A percentile compares a stretch with the other conserved stretches of the same genome.
phyloP scores from a whole-genome alignment of 2,797 vertebrate genomes.

The Scleropages formosus region DNA sequence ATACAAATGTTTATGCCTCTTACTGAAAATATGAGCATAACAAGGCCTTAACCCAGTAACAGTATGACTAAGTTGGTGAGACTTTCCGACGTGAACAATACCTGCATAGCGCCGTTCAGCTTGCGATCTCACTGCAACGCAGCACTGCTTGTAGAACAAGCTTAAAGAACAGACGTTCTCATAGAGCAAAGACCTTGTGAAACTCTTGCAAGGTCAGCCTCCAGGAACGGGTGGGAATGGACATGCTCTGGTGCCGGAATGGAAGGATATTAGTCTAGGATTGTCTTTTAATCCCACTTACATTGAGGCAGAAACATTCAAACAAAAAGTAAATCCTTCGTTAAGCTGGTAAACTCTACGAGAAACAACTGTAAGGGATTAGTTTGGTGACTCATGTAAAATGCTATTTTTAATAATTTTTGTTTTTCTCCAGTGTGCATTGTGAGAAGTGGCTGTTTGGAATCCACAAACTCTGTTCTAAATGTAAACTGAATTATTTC shows the following conservation, averaged over 20 bases:
- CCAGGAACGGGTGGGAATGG: background rate
- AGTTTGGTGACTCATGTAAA: background rate
- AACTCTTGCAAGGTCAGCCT: background rate
- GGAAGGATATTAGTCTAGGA: slow-evolving; percentile 18
- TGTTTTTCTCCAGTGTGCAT: background rate
- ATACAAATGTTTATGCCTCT: no score
- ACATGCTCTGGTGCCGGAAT: background rate
- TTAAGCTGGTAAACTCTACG: slow-evolving; percentile 1
- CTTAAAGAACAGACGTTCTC: background rate
- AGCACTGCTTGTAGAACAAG: background rate
- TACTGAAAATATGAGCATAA: no score
- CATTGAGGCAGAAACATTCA: background rate
- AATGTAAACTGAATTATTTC: background rate
- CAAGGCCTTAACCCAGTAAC: no score
- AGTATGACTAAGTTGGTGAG: no score
- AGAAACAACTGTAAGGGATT: background rate
- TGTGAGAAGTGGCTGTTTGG: background rate
- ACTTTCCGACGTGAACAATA: no score
- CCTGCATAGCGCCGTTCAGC: background rate
- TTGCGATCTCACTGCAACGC: background rate
- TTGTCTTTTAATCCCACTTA: slow-evolving; percentile 13
- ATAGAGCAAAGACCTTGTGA: background rate
- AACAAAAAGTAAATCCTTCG: background rate
- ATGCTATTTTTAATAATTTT: slow-evolving; percentile 5
- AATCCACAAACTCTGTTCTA: background rate